Evolutionary conservation across 2,797 vertebrate species (phyloP).

Genomic region (Nasua narica): DNA sequence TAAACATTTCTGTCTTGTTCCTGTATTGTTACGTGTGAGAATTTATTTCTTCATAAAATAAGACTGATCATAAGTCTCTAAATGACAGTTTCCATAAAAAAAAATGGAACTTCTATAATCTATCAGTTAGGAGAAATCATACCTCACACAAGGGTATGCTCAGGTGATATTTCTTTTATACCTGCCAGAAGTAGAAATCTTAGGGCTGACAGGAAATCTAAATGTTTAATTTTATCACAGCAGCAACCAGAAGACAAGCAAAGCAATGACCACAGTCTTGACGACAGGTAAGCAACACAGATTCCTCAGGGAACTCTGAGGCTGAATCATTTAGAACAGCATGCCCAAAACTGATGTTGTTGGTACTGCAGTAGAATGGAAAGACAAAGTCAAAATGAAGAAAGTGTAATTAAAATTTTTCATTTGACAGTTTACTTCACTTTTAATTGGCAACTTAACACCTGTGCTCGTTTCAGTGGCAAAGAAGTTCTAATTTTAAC

Average conservation of each 20-base stretch:
- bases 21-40: background rate
- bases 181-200: background rate
- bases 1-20: background rate
- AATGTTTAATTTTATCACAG: conserved; percentile 45
- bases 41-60: conserved; percentile 41
- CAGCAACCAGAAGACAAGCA: background rate
- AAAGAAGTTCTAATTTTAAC: conserved; percentile 32
- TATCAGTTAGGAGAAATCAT: background rate
- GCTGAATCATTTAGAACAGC: background rate
- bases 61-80: conserved; percentile 19
- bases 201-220: background rate
- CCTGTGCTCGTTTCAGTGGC: background rate
- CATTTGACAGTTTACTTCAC: conserved; percentile 16
- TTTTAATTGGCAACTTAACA: conserved; percentile 59
- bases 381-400: conserved; percentile 32
- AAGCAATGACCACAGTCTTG: background rate
- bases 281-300: background rate
- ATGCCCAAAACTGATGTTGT: background rate
- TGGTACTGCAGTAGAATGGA: background rate
- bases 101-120: background rate
- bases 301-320: background rate
- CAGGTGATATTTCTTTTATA: background rate
- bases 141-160: background rate
- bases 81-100: conserved; percentile 29
- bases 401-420: conserved; percentile 48